A percentile compares a stretch with the other conserved stretches of the same genome.
Evolutionary conservation across 1,140 invertebrate genomes (phyloP).

Genomic region (Drosophila micromelanica): DNA sequence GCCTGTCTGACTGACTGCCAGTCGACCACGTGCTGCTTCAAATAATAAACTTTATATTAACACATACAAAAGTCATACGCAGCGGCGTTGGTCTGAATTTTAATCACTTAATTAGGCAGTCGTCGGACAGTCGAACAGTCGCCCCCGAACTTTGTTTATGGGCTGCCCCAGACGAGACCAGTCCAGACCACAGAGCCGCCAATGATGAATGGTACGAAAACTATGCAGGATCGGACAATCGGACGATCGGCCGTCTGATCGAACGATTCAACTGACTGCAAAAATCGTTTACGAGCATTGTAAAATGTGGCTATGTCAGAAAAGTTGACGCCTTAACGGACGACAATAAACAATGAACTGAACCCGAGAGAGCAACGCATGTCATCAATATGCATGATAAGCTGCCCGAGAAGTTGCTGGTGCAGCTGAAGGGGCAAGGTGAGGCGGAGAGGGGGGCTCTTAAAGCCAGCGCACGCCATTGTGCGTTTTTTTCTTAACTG

Average conservation of each 20-base stretch:
- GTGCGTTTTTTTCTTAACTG: slow-evolving; percentile 55
- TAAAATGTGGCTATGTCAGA: slow-evolving; percentile 54
- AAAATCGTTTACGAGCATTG: slow-evolving; percentile 61
- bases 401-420: slow-evolving; percentile 11
- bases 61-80: slow-evolving; percentile 81
- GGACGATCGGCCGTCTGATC: slow-evolving; percentile 20
- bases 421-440: not conserved
- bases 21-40: slow-evolving; percentile 79
- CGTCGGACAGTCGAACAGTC: slow-evolving; percentile 23
- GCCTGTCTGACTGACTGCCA: slow-evolving; percentile 23
- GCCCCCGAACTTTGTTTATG: slow-evolving; percentile 65
- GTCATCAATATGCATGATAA: slow-evolving; percentile 80
- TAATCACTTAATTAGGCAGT: slow-evolving; percentile 79
- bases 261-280: slow-evolving; percentile 50
- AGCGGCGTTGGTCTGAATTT: slow-evolving; percentile 67
- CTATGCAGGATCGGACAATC: slow-evolving; percentile 58
- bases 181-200: slow-evolving; percentile 21
- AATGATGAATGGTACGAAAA: slow-evolving; percentile 69
- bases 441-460: slow-evolving; percentile 21
- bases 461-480: slow-evolving; percentile 68
- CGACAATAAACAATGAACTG: slow-evolving; percentile 64
- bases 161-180: slow-evolving; percentile 40
- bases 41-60: slow-evolving; percentile 83
- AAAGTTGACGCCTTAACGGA: slow-evolving; percentile 63
- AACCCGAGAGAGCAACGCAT: slow-evolving; percentile 44